These are phyloP conservation scores for Auanema freiburgensis DNA, from an alignment of 2,888 invertebrate genomes.

Conservation along the genomic window DNA sequence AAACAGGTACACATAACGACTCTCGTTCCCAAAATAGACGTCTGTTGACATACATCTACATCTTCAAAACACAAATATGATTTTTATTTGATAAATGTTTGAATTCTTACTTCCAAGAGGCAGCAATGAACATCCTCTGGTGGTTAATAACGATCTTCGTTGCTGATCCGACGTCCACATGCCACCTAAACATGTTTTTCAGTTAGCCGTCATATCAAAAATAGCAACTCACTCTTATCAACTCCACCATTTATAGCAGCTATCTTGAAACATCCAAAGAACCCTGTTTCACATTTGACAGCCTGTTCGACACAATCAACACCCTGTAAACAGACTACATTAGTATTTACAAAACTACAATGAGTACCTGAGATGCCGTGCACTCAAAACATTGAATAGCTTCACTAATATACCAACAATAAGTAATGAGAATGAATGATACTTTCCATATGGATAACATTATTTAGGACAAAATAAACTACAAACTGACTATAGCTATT, in stretches of 20 bases:
- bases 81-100: neutral
- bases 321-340: constrained; percentile 9
- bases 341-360: neutral
- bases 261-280: constrained; percentile 51
- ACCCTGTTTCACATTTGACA: constrained; percentile 42
- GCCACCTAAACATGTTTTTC: constrained; percentile 50
- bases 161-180: constrained; percentile 57
- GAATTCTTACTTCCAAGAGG: constrained; percentile 53
- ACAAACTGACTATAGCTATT: too few relatives aligned
- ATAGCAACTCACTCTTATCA: constrained; percentile 38
- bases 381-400: constrained; percentile 40
- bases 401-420: neutral
- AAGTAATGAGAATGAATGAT: neutral
- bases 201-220: neutral
- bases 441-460: too few relatives aligned
- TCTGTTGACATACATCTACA: constrained; percentile 60
- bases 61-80: constrained; percentile 24
- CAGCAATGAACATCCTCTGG: constrained; percentile 56
- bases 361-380: constrained; percentile 33
- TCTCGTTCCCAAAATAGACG: constrained; percentile 50
- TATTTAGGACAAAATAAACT: too few relatives aligned
- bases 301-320: constrained; percentile 37
- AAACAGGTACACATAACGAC: constrained; percentile 57
- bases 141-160: constrained; percentile 51
- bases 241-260: constrained; percentile 43